These are phyloP conservation scores for Scomber scombrus DNA, from an alignment of 2,113 vertebrate species.

Conservation along the genomic window DNA sequence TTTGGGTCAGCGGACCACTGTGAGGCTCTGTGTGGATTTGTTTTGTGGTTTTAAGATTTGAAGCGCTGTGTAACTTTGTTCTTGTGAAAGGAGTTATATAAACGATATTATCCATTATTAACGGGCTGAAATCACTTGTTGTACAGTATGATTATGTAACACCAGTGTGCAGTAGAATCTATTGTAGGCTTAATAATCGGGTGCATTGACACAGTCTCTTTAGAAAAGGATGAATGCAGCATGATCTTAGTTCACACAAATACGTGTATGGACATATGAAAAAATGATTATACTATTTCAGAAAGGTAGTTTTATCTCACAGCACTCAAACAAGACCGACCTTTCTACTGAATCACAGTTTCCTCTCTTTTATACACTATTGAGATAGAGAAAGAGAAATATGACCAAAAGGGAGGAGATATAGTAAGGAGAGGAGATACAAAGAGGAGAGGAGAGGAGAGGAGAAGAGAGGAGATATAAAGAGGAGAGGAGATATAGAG, in stretches of 20 bases:
- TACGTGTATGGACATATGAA: neutral
- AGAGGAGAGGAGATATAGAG: neutral
- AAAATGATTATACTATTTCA: neutral
- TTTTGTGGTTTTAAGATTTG: neutral
- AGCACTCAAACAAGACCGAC: neutral
- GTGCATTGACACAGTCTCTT: neutral
- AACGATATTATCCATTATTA: neutral
- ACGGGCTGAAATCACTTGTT: neutral
- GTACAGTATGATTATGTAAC: neutral
- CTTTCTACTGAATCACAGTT: conserved; percentile 11
- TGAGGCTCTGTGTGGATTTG: neutral
- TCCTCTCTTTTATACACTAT: conserved; percentile 1
- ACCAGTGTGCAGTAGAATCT: neutral
- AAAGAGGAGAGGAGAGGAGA: neutral
- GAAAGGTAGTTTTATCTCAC: neutral
- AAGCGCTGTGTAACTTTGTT: neutral
- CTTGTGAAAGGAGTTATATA: neutral
- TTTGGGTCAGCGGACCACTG: conserved; percentile 57
- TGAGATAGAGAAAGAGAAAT: neutral
- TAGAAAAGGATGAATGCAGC: neutral
- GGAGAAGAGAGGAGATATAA: neutral
- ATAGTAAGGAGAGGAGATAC: neutral
- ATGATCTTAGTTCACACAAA: neutral
- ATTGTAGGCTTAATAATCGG: neutral
- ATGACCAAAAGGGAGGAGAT: neutral